phyloP scores from a whole-genome alignment of 2,797 vertebrate genomes.

The Pelobates cultripes region DNA sequence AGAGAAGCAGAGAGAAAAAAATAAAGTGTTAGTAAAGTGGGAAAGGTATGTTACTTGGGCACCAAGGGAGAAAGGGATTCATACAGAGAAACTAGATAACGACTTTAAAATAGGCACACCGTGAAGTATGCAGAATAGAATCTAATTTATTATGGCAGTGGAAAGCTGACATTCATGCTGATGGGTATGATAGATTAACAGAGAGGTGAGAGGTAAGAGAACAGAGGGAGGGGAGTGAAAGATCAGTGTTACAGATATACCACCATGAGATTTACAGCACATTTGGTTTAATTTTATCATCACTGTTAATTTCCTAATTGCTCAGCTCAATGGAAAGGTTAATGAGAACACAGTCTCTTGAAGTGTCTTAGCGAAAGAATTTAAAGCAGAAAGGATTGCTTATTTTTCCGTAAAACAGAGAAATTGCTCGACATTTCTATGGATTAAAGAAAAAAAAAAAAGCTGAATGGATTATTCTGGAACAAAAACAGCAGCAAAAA shows the following conservation, averaged over 20 bases:
- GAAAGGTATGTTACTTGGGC: background rate
- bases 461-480: background rate
- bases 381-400: background rate
- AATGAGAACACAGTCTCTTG: conserved; percentile 6
- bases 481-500: no score
- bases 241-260: conserved; percentile 16
- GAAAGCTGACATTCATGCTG: conserved; percentile 7
- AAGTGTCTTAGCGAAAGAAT: background rate
- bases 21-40: conserved; percentile 23
- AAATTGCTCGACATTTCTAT: background rate
- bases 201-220: conserved; percentile 10
- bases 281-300: conserved; percentile 45
- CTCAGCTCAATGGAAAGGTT: conserved; percentile 35
- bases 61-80: background rate
- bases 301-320: conserved; percentile 48
- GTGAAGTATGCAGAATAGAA: background rate
- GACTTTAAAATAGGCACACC: background rate
- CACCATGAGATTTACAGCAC: conserved; percentile 36
- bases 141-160: background rate
- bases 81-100: background rate
- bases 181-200: conserved; percentile 17
- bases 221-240: conserved; percentile 23
- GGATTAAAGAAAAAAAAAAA: background rate
- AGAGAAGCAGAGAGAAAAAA: background rate
- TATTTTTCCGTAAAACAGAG: background rate